Evolutionary conservation across 2,113 vertebrate genomes (phyloP), one percentile per base, ranked within the genome.

Genomic region (Thryonomys swinderianus): DNA sequence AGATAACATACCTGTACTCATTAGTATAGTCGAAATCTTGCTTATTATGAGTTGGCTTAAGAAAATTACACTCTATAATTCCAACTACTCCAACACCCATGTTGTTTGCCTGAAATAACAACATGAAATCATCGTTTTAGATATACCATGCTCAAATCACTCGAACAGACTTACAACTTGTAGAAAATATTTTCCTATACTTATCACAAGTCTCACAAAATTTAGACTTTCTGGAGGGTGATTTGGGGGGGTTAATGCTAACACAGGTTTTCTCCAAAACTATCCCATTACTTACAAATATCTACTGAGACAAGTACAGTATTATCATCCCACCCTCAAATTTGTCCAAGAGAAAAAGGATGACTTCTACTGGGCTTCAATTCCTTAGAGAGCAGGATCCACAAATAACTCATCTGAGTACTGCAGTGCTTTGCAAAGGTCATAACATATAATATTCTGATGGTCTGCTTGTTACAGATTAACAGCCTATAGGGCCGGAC

Each of bases 21-120:
- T 99, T 99, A 13, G 99, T 99, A 93, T 99, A 99, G 95, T 99
- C 98, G 91, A 99, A 99, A 96, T 99, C 99, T 95, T 99, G 99
- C 94, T 99, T 99, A 98, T 99, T 99, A 97, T 99, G 99, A 76
- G 99, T 99, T 27, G 99, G 99, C 81, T 99, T 99, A 59, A 99
- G 98, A 95, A 99, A 99, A 98, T 99, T 98, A 97, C 99, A 99
- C 48, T 99, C 99, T 61, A 99, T 99, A 94, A 99, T 98, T 3
- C 99, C 99, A 76, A 99, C 99, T 66, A 99, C 99, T 53, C 99
- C 99, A 80, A 99, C 99, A 30, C 99, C 99, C 98, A 98, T 99
- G 67, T 96, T 98, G 97, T 99, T 99, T 83, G 99, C 99, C 99
- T 99, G 96, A 45, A 98, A 73, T 51, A 95, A 90, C 59, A 96